These are phyloP conservation scores for Ips nitidus DNA, from an alignment of 1,140 invertebrate species.

Conservation along the genomic window DNA sequence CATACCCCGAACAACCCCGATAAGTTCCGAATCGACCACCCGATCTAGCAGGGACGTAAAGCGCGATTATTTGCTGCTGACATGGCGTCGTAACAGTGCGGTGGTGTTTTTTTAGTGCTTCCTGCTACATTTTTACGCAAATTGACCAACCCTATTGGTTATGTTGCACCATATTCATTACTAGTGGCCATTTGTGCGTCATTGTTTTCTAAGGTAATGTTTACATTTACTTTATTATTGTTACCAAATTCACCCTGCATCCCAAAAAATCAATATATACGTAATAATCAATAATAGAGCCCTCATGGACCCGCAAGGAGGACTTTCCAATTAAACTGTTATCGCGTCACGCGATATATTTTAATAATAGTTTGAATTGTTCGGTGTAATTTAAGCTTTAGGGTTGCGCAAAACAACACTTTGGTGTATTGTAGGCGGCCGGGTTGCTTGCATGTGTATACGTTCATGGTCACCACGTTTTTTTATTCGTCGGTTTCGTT, in stretches of 20 bases:
- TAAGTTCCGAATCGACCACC: slow-evolving; percentile 40
- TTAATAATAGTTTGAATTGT: neutral
- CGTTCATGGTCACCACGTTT: neutral
- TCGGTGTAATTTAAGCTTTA: slow-evolving; percentile 35
- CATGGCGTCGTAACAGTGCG: slow-evolving; percentile 53
- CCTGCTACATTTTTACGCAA: slow-evolving; percentile 34
- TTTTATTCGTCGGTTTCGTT: neutral
- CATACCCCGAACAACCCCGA: slow-evolving; percentile 50
- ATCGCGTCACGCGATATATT: slow-evolving; percentile 18
- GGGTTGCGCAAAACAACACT: slow-evolving; percentile 43
- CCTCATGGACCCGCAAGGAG: slow-evolving; percentile 41
- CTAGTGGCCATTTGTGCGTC: no score
- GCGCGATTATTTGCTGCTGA: slow-evolving; percentile 46
- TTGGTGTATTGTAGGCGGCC: slow-evolving; percentile 46
- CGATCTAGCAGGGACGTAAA: slow-evolving; percentile 38
- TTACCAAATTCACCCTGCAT: neutral
- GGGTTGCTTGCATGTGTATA: slow-evolving; percentile 29
- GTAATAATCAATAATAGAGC: slow-evolving; percentile 48
- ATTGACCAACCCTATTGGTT: slow-evolving; percentile 44
- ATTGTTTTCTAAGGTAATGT: no score
- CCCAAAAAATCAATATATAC: slow-evolving; percentile 48
- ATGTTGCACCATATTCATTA: neutral
- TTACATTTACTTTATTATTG: neutral
- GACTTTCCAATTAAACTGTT: slow-evolving; percentile 34
- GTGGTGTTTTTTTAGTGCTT: slow-evolving; percentile 46